Base-by-base conservation (phyloP, 92 coral and sea anemone species). In the Galaxea fascicularis region DNA sequence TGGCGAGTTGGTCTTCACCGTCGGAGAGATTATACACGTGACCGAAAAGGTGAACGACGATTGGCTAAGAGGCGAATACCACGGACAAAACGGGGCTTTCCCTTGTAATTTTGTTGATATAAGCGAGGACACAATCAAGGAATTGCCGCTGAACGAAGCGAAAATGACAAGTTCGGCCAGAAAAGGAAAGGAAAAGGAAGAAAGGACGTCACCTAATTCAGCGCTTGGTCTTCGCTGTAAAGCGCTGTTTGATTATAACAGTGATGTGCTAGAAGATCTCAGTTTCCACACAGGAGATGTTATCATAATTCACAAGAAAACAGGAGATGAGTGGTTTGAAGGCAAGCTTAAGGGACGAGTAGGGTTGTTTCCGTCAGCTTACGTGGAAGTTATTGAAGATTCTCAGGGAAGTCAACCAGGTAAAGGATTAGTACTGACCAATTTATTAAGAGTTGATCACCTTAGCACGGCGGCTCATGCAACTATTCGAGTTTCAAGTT, bases 361-460 rank as follows among this genome's bases (percentile, higher is more conserved):
- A 51, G 99, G 99, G 44, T 92, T 94, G 89, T 96, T 96, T 77
- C 99, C 99, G 28, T 83, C 76, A 4, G 93, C 94, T n/a, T 96
- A 85, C 76, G 98, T 94, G 54, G 95, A 93, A 65, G 83, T 94
- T 27, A 59, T 91, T 47, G 91, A 94, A 73, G 93, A 91, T 51
- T 10, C 87, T 35, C 62, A 25, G 22, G 24, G 25, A 53, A 59
- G 8, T 11, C 46, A 71, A 39, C 67, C 77, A 71, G 86, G 86
- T 69, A 60, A 71, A 29, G 1, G 0, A 25, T n/a, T n/a, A n/a
- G n/a, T n/a, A n/a, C 41, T 3, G 26, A 1, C 14, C 45, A 24
- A 45, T 41, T 65, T 13, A 2, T 2, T 35, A 2, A 35, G 41
- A 35, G 6, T 35, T 35, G 41, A 35, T 35, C 41, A 2, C 6